Evolutionary conservation across 2,888 invertebrate species (phyloP), one percentile per base, ranked within the genome.

Genomic region (Ephialtes manifestator): DNA sequence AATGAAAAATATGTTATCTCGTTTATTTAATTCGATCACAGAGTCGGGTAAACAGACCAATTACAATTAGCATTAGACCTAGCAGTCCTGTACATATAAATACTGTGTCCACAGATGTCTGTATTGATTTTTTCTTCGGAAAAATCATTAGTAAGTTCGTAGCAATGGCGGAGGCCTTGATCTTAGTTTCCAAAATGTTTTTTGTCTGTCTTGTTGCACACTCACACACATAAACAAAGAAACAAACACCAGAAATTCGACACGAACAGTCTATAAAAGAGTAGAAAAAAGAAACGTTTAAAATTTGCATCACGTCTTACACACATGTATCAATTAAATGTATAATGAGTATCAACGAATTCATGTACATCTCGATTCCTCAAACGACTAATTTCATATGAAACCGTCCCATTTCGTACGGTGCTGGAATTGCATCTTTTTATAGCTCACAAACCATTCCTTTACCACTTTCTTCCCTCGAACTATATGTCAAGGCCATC

Each of bases 31-130:
- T 65, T 35, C 31, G 35, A 28, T 70, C 76, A 60, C 82, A 88
- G 88, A 89, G 84, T 87, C 89, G 90, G 89, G 87, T 89, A 91
- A 92, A 90, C 87, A 86, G 91, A 89, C 88, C 86, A 68, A 76
- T 51, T 80, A 48, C 75, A 80, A 82, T 88, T 90, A 90, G 87
- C 87, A 88, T 88, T 92, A 91, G 89, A 88, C 82, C 83, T 90
- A 90, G 88, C 88, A 90, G 88, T 90, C 87, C 86, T 92, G 89
- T 91, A 90, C 70, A 87, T 89, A 87, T 82, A 89, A 88, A 89
- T 89, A 86, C 86, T 89, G 86, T 91, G 88, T 90, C 88, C 87
- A 88, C 87, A 81, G 88, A 90, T 89, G 86, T 89, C 82, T 89
- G 89, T 90, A 90, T 79, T 84, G 87, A 90, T 89, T 89, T 89